Percentiles rank a stretch among this genome's conserved stretches.
Conservation (phyloP, 2,797 vertebrate species). For the Bufotes viridis region DNA sequence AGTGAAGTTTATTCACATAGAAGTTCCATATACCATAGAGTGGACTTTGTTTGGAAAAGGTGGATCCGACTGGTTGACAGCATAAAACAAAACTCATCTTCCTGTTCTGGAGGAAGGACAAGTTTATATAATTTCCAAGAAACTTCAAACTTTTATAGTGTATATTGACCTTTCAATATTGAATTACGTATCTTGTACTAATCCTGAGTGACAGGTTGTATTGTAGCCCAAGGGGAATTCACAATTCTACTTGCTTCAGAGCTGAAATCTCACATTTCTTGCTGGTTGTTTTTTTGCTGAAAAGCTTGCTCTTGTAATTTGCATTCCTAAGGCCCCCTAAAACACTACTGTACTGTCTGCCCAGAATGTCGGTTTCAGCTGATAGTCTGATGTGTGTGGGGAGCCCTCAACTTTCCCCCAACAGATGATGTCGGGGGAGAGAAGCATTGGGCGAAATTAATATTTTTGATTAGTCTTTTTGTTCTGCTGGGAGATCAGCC, state of each 20-base stretch:
- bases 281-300: background rate
- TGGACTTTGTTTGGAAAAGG: background rate
- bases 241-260: background rate
- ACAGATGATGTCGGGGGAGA: too few species aligned
- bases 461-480: too few species aligned
- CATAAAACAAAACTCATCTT: background rate
- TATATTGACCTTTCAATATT: background rate
- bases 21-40: background rate
- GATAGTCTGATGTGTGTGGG: too few species aligned
- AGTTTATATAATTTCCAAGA: background rate
- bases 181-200: background rate
- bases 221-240: background rate
- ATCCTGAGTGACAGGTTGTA: background rate
- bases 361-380: too few species aligned
- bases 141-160: background rate
- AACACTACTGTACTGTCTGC: too few species aligned
- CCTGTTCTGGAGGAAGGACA: background rate
- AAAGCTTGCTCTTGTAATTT: background rate
- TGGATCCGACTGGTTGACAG: background rate
- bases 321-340: background rate
- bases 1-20: constrained; percentile 29
- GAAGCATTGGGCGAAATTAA: too few species aligned
- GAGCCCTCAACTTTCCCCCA: too few species aligned
- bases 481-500: too few species aligned
- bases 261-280: background rate